These are phyloP conservation scores for Phylloscopus trochilus DNA, from an alignment of 2,113 vertebrate species.

Conservation along the genomic window DNA sequence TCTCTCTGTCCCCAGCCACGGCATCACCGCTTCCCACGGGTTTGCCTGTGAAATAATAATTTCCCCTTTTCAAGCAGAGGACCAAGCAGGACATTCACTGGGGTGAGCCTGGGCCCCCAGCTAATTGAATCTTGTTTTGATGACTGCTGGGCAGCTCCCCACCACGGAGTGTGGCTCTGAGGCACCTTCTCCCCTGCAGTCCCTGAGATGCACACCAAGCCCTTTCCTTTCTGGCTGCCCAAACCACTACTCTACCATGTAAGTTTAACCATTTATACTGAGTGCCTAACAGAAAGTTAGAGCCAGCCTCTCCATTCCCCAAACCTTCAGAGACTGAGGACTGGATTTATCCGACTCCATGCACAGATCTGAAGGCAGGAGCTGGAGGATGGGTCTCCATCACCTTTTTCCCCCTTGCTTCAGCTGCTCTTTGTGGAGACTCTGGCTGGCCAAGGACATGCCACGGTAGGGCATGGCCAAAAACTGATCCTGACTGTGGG, in stretches of 20 bases:
- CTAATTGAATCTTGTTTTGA: neutral
- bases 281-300: neutral
- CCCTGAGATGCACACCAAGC: neutral
- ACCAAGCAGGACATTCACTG: neutral
- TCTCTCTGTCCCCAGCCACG: neutral
- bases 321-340: neutral
- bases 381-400: neutral
- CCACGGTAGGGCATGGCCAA: neutral
- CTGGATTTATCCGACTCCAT: accelerated
- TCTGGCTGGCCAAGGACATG: neutral
- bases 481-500: neutral
- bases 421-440: neutral
- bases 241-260: accelerated
- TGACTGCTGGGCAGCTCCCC: neutral
- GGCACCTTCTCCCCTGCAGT: neutral
- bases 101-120: neutral
- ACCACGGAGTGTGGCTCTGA: neutral
- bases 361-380: neutral
- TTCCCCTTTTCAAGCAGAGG: neutral
- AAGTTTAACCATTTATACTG: neutral
- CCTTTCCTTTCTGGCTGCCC: neutral
- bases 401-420: neutral
- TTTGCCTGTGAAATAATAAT: accelerated
- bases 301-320: neutral
- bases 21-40: neutral